Base-by-base conservation (phyloP, 1,140 invertebrate species). In the Andricus grossulariae region DNA sequence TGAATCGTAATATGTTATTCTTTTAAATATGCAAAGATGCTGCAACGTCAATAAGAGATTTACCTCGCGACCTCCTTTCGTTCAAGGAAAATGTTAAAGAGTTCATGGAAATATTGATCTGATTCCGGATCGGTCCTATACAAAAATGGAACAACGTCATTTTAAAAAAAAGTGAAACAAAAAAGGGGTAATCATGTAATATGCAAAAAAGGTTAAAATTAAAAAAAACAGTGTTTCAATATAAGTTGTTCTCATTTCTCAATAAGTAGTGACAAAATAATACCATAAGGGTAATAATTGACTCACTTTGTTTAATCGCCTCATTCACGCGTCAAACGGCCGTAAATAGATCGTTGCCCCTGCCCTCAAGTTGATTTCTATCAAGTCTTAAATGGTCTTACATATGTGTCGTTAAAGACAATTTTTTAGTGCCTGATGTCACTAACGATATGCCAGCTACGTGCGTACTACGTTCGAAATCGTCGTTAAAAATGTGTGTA, bases 61-160 rank as follows among this genome's bases (percentile, higher is more conserved):
- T 88, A 89, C 85, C 86, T 89, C 82, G 76, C 80, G 72, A 83
- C 55, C 76, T 76, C 80, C 81, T 83, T 85, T 79, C 75, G 74
- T 71, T 79, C 83, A 80, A 84, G 81, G 80, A 88, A 88, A 86
- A 90, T 79, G 80, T 91, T 90, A 89, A 91, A 90, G 60, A 91
- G 84, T 84, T 91, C 85, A 82, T 89, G 76, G 83, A 91, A 89
- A 84, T 88, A 90, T 75, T 85, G 72, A 57, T 90, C 84, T 8
- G 90, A 91, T 77, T 88, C 87, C 77, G 87, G 88, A 84, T 90
- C 89, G 51, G 77, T 82, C 83, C 88, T 90, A 89, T 72, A 86
- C 84, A 85, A 84, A 83, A 82, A 84, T 84, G 84, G 10, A 78
- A 71, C 79, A 45, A 32, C 32, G 32, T 45, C 39, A 45, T 45